Evolutionary conservation across 1,140 invertebrate species (phyloP).

Genomic region (Pentalonia nigronervosa): DNA sequence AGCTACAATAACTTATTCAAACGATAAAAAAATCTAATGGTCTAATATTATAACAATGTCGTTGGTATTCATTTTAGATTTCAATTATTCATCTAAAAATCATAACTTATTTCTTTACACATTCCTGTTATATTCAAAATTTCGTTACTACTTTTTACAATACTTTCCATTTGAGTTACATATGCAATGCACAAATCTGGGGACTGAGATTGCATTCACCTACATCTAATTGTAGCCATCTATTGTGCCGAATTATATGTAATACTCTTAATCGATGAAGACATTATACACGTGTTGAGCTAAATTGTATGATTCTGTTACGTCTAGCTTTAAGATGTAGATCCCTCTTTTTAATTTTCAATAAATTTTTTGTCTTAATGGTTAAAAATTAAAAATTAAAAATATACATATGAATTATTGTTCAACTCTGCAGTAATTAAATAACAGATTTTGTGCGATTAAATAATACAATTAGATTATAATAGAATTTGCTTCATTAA

Average conservation of each 20-base stretch:
- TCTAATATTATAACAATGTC: not conserved
- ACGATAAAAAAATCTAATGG: not conserved
- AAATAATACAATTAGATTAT: not conserved
- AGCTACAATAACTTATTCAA: not conserved
- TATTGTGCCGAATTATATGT: not conserved
- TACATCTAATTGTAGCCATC: not conserved
- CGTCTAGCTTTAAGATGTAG: not conserved
- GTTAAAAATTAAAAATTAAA: not conserved
- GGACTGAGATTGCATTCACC: not conserved
- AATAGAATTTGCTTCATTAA: not conserved
- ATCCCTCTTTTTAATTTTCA: not conserved
- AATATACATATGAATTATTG: not conserved
- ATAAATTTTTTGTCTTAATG: not conserved
- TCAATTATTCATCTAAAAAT: conserved; percentile 34
- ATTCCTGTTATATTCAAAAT: not conserved
- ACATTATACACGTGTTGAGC: not conserved
- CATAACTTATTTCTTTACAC: conserved; percentile 20
- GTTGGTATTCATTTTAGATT: conserved; percentile 15
- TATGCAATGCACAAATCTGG: not conserved
- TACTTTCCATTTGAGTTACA: not conserved
- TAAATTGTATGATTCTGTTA: not conserved
- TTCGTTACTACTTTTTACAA: not conserved
- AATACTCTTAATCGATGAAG: not conserved
- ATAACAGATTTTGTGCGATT: not conserved
- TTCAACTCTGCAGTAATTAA: not conserved